Percentiles rank a stretch among this genome's conserved stretches.
phyloP scores from a whole-genome alignment of 1,140 invertebrate genomes.

The Lutraria rhynchaena region DNA sequence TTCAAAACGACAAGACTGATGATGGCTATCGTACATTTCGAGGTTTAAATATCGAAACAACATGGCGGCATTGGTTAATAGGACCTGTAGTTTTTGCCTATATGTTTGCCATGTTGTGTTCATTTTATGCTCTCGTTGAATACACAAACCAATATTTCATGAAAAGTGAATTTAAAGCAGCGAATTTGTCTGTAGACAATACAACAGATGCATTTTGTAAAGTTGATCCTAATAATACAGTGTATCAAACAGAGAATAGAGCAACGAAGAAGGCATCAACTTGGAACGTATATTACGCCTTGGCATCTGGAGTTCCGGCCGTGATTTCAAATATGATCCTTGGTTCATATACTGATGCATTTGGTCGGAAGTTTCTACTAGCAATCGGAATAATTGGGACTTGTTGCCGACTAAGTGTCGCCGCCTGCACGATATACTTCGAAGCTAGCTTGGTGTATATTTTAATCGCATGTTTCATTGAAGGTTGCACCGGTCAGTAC shows the following conservation, averaged over 20 bases:
- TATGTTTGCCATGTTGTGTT: constrained; percentile 39
- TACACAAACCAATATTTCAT: constrained; percentile 40
- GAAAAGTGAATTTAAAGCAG: constrained; percentile 26
- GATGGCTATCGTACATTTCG: constrained; percentile 37
- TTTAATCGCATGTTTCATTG: constrained; percentile 30
- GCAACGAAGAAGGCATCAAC: constrained; percentile 27
- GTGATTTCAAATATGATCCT: constrained; percentile 42
- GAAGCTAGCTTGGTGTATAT: constrained; percentile 29
- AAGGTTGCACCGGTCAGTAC: constrained; percentile 48
- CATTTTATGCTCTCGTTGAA: constrained; percentile 39
- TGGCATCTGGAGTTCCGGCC: constrained; percentile 34
- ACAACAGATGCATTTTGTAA: constrained; percentile 20
- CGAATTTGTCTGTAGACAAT: constrained; percentile 25
- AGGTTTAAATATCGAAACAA: constrained; percentile 23
- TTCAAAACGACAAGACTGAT: not conserved
- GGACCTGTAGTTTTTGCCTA: constrained; percentile 38
- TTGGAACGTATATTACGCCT: constrained; percentile 38
- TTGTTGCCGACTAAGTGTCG: constrained; percentile 5
- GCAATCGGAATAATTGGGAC: constrained; percentile 45
- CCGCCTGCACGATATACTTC: constrained; percentile 34
- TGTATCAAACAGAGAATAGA: constrained; percentile 22
- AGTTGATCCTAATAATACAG: constrained; percentile 12
- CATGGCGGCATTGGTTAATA: constrained; percentile 35
- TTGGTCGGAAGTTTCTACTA: constrained; percentile 47
- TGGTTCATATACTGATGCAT: constrained; percentile 49